Conservation (phyloP, 2,888 invertebrate species). For the Dorcus parallelipipedus region DNA sequence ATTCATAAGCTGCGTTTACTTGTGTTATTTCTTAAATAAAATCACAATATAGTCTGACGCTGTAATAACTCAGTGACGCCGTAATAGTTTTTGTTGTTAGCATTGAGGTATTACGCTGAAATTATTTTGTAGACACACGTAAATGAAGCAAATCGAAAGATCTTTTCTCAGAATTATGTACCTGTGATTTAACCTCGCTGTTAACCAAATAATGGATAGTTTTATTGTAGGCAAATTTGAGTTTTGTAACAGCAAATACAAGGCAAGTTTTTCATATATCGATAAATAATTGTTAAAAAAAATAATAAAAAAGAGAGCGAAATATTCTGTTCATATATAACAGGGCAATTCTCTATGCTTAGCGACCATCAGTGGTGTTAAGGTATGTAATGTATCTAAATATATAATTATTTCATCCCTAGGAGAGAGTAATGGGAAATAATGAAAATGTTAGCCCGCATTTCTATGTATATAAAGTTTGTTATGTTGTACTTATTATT, state of each 20-base stretch:
- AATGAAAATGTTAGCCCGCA: slow-evolving; percentile 13
- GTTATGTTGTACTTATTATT: slow-evolving; percentile 41
- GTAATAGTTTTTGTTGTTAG: not conserved
- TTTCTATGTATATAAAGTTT: slow-evolving; percentile 27
- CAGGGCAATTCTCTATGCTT: slow-evolving; percentile 49
- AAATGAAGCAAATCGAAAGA: slow-evolving; percentile 3
- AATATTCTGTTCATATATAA: slow-evolving; percentile 29
- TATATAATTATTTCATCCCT: slow-evolving; percentile 3
- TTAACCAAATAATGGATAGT: slow-evolving; percentile 43
- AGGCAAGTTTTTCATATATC: slow-evolving; percentile 31
- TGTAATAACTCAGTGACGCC: no score
- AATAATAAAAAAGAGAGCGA: slow-evolving; percentile 9
- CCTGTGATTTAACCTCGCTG: slow-evolving; percentile 47
- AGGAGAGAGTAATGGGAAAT: slow-evolving; percentile 3
- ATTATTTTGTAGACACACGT: not conserved
- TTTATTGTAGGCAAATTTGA: slow-evolving; percentile 17
- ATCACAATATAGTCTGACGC: no score
- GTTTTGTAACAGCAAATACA: slow-evolving; percentile 12
- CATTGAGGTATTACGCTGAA: not conserved
- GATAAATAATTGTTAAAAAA: slow-evolving; percentile 7
- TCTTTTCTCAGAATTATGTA: slow-evolving; percentile 30
- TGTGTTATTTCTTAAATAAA: no score
- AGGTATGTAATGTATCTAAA: slow-evolving; percentile 6
- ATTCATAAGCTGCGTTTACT: no score
- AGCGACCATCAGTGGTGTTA: slow-evolving; percentile 30